Base-by-base conservation (phyloP, 2,888 invertebrate genomes). In the Xestobium rufovillosum region DNA sequence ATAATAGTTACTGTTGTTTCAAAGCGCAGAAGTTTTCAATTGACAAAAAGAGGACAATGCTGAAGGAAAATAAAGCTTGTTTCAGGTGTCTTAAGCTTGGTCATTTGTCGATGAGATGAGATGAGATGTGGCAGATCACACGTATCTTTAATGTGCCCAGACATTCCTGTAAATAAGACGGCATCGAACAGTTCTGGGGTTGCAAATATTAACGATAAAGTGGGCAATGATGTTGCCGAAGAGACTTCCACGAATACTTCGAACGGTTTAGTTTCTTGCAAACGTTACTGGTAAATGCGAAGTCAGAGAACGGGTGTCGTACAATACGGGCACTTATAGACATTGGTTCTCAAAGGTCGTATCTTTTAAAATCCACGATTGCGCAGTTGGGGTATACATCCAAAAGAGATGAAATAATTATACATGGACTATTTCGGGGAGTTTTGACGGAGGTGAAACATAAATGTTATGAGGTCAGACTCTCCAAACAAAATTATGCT, bases 81-180 rank as follows among this genome's bases (percentile, higher is more conserved):
- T 31, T 31, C 10, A 4, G 6, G 6, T 31, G 31, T 29, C 13
- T 14, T 2, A 35, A 29, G 34, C 4, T 8, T 4, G 28, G 28
- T n/a, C 35, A 29, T 8, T 8, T 6, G 28, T 35, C 35, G 8
- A 29, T 17, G 10, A 35, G 19, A 17, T 35, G 35, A 11, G 17
- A 19, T 12, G 17, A 13, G 28, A 16, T 28, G 28, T 16, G 9
- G 11, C 3, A 27, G 13, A 28, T 35, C 15, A 9, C 35, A 35
- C 3, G 6, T 13, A 11, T 26, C 8, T n/a, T 11, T 28, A 17
- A 14, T 12, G 28, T 29, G 8, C n/a, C 8, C 23, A 23, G 23
- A 23, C 8, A 8, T 23, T 8, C 23, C 23, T 23, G 23, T n/a
- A 23, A n/a, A 23, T 23, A 6, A 23, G 23, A n/a, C n/a, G n/a